Conservation (phyloP, 2,113 vertebrate genomes). For the Thalassarche chlororhynchos region DNA sequence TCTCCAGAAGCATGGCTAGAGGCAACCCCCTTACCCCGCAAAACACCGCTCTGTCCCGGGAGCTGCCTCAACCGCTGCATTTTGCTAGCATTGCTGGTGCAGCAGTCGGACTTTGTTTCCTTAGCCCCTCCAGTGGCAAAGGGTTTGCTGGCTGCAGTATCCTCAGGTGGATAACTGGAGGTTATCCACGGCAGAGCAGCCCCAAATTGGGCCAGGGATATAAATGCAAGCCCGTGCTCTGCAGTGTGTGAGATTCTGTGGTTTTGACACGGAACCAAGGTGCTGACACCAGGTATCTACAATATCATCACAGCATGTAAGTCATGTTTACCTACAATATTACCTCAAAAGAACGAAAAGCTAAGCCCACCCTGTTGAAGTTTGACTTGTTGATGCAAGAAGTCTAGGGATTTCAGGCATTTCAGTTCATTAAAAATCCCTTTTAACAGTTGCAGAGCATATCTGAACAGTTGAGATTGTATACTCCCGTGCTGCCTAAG, state of each 20-base stretch:
- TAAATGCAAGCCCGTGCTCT: background rate
- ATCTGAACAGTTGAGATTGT: background rate
- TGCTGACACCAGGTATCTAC: background rate
- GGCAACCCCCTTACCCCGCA: accelerated
- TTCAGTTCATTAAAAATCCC: background rate
- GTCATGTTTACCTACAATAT: background rate
- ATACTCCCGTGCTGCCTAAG: background rate
- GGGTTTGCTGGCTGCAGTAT: background rate
- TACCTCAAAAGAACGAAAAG: background rate
- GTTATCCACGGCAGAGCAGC: background rate
- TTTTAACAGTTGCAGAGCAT: background rate
- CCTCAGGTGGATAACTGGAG: background rate
- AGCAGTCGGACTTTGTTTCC: accelerated
- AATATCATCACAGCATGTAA: accelerated
- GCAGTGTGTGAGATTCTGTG: too few relatives aligned
- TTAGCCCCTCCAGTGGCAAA: too few relatives aligned
- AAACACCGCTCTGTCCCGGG: too few relatives aligned
- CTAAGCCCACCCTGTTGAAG: background rate
- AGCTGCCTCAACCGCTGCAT: background rate
- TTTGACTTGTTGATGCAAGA: background rate
- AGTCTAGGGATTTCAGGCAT: background rate
- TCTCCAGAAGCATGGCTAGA: background rate
- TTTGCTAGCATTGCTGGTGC: too few relatives aligned
- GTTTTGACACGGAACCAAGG: background rate
- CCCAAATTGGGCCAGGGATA: accelerated